Evolutionary conservation across 1,140 invertebrate genomes (phyloP).

Genomic region (Drosophila nebulosa): DNA sequence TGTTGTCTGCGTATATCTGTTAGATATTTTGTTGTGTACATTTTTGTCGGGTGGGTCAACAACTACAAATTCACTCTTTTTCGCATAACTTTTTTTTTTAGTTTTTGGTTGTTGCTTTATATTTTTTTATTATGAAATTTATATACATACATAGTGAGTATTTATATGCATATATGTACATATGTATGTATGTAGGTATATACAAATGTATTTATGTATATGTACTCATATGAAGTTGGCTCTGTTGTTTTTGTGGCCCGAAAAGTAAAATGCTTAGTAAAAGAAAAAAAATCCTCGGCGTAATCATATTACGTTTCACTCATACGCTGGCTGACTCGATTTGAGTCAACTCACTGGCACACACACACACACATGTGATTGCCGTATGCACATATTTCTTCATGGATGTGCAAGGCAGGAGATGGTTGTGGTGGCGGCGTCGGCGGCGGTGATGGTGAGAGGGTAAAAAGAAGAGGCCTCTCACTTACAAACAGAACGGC

Average conservation of each 20-base stretch:
- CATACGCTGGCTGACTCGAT: background rate
- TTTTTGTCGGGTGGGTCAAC: slow-evolving; percentile 41
- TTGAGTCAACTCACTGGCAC: background rate
- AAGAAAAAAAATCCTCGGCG: slow-evolving; percentile 38
- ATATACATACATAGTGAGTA: slow-evolving; percentile 29
- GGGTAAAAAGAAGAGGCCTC: slow-evolving; percentile 17
- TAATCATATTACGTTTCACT: slow-evolving; percentile 51
- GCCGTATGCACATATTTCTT: background rate
- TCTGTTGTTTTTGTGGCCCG: background rate
- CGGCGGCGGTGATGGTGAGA: background rate
- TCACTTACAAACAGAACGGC: slow-evolving; percentile 39
- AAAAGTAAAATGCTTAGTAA: slow-evolving; percentile 48
- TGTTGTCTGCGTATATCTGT: too few relatives aligned
- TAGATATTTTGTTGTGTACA: background rate
- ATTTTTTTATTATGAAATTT: slow-evolving; percentile 67
- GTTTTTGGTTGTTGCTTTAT: slow-evolving; percentile 29
- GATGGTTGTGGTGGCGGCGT: background rate
- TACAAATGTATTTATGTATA: background rate
- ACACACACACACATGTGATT: background rate
- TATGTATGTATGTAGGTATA: background rate
- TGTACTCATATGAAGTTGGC: background rate
- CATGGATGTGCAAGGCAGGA: background rate
- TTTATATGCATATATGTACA: background rate
- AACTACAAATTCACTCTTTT: slow-evolving; percentile 53
- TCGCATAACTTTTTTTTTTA: slow-evolving; percentile 61